A percentile compares a stretch with the other conserved stretches of the same genome.
These are phyloP conservation scores for Erannis defoliaria DNA, from an alignment of 2,888 invertebrate species.

Conservation along the genomic window DNA sequence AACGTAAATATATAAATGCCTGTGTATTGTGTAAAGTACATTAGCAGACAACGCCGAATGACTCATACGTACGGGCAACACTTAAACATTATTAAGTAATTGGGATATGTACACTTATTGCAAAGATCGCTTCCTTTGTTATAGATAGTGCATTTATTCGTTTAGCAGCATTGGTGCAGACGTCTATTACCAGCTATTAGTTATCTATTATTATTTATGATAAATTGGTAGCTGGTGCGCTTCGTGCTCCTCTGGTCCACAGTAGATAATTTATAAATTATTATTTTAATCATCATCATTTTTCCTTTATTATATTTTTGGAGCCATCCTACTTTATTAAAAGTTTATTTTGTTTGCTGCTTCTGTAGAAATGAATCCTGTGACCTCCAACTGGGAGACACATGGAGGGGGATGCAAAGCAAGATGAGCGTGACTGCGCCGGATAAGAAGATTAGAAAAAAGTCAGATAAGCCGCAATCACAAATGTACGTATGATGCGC, in stretches of 20 bases:
- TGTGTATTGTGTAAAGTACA: constrained; percentile 46
- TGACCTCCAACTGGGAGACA: constrained; percentile 91
- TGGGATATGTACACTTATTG: constrained; percentile 42
- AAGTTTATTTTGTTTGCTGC: constrained; percentile 84
- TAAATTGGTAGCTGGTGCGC: constrained; percentile 14
- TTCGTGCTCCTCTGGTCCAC: constrained; percentile 40
- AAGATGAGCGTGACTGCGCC: constrained; percentile 93
- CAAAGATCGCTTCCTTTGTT: constrained; percentile 59
- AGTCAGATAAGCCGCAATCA: constrained; percentile 90
- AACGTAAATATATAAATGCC: constrained; percentile 55
- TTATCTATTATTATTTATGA: constrained; percentile 17
- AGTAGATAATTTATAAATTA: constrained; percentile 36
- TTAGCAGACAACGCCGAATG: constrained; percentile 56
- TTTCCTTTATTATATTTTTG: constrained; percentile 48
- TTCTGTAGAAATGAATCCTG: constrained; percentile 94
- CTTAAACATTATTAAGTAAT: constrained; percentile 26
- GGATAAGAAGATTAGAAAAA: constrained; percentile 90
- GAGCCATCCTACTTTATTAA: constrained; percentile 67
- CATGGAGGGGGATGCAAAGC: constrained; percentile 93
- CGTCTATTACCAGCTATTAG: constrained; percentile 46
- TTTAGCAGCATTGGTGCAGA: constrained; percentile 45
- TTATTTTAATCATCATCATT: constrained; percentile 47
- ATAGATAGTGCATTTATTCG: constrained; percentile 44
- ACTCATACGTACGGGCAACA: constrained; percentile 54
- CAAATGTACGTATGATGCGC: constrained; percentile 87